A percentile compares a stretch with the other conserved stretches of the same genome.
phyloP scores from a whole-genome alignment of 2,888 invertebrate genomes.

The Scaeva pyrastri region DNA sequence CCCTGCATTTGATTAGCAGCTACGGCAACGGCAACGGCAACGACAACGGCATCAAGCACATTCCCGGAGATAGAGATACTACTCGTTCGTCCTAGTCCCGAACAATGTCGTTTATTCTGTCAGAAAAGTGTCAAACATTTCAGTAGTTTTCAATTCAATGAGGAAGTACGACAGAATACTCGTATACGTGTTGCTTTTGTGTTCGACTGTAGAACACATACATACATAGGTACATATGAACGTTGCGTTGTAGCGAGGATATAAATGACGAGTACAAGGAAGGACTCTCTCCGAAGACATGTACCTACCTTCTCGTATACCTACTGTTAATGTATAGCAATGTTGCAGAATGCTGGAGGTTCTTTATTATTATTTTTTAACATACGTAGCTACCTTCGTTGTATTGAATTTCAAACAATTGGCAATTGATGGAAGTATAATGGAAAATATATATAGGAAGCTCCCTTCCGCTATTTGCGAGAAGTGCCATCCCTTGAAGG shows the following conservation, averaged over 20 bases:
- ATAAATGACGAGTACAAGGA: neutral
- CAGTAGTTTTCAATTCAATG: conserved; percentile 30
- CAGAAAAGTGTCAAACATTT: conserved; percentile 40
- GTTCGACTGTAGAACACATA: neutral
- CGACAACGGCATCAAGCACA: neutral
- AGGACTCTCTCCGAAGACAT: neutral
- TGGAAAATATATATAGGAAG: conserved; percentile 36
- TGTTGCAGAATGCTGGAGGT: conserved; percentile 6
- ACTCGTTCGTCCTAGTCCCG: neutral
- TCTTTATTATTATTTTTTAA: conserved; percentile 10
- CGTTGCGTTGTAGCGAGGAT: conserved; percentile 2
- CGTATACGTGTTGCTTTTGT: conserved; percentile 26
- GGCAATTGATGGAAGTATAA: conserved; percentile 39
- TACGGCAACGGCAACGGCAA: too few species aligned
- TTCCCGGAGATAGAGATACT: neutral
- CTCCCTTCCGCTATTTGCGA: conserved; percentile 23
- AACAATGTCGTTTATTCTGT: conserved; percentile 35
- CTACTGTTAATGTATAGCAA: conserved; percentile 8
- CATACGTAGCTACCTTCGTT: neutral
- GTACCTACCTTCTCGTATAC: too few species aligned
- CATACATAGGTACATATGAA: too few species aligned
- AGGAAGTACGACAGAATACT: neutral
- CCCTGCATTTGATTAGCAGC: conserved; percentile 12
- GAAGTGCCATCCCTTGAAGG: conserved; percentile 1
- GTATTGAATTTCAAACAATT: conserved; percentile 39